These are phyloP conservation scores for Adoxophyes honmai DNA, from an alignment of 1,140 invertebrate genomes.

Conservation along the genomic window DNA sequence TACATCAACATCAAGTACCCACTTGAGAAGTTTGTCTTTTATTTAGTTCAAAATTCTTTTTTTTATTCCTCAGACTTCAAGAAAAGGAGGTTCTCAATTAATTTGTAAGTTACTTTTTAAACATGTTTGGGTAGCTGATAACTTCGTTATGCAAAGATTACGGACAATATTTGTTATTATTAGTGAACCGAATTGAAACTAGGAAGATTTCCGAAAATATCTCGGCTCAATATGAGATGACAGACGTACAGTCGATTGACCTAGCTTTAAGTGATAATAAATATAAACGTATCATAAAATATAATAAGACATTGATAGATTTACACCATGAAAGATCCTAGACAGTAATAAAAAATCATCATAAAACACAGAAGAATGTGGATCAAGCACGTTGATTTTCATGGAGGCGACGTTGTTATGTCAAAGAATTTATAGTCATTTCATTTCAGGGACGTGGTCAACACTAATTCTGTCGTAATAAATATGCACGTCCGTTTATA, in stretches of 20 bases:
- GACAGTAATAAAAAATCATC: constrained; percentile 9
- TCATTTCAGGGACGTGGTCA: constrained; percentile 46
- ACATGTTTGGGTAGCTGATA: too few relatives aligned
- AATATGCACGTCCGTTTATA: constrained; percentile 49
- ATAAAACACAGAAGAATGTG: constrained; percentile 10
- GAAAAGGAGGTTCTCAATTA: too few relatives aligned
- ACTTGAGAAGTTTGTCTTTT: too few relatives aligned
- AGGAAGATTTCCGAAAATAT: not conserved
- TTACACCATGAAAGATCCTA: not conserved
- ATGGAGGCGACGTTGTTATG: not conserved
- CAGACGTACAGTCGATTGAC: not conserved
- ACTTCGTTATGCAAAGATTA: too few relatives aligned
- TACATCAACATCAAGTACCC: too few relatives aligned
- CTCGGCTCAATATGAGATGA: not conserved
- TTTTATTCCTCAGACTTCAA: too few relatives aligned
- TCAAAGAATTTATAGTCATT: constrained; percentile 34
- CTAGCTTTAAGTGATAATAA: not conserved
- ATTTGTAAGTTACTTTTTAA: too few relatives aligned
- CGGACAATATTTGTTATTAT: too few relatives aligned
- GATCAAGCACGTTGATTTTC: constrained; percentile 5
- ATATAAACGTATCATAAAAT: constrained; percentile 9
- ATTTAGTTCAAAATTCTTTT: too few relatives aligned
- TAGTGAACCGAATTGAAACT: too few relatives aligned
- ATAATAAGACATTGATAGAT: not conserved
- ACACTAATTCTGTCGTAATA: constrained; percentile 63